Conservation (phyloP, 2,888 invertebrate species). For the Atrina japonica region DNA sequence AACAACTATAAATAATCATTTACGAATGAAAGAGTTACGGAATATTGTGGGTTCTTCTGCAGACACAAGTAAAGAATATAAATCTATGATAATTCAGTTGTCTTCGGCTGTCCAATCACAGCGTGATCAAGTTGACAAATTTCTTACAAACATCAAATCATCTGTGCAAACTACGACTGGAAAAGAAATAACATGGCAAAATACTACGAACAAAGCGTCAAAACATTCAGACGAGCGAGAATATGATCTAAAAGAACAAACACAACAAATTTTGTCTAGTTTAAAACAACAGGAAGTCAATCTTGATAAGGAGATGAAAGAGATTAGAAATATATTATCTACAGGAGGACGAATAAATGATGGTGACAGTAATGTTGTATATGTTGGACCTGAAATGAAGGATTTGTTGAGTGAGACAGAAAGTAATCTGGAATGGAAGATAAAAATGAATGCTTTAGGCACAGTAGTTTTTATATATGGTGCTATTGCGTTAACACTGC, state of each 20-base stretch:
- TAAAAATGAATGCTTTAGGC: slow-evolving; percentile 75
- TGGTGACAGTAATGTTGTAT: slow-evolving; percentile 63
- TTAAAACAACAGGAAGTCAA: slow-evolving; percentile 66
- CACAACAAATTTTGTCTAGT: slow-evolving; percentile 51
- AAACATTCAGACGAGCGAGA: background rate
- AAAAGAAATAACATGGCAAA: background rate
- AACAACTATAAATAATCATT: slow-evolving; percentile 85
- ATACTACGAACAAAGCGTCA: background rate
- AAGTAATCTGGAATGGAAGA: slow-evolving; percentile 75
- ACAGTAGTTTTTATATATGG: slow-evolving; percentile 76
- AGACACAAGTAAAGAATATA: slow-evolving; percentile 55
- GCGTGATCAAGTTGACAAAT: slow-evolving; percentile 54
- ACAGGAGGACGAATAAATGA: slow-evolving; percentile 28
- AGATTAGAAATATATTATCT: slow-evolving; percentile 68
- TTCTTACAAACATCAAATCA: slow-evolving; percentile 46
- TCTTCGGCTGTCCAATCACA: slow-evolving; percentile 56
- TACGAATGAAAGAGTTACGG: slow-evolving; percentile 86
- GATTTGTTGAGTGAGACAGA: slow-evolving; percentile 73
- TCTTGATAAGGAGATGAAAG: slow-evolving; percentile 68
- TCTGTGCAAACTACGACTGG: background rate
- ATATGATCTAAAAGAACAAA: slow-evolving; percentile 45
- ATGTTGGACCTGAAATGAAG: slow-evolving; percentile 76
- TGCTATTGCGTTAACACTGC: slow-evolving; percentile 73
- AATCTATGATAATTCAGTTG: slow-evolving; percentile 53
- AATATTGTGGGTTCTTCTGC: slow-evolving; percentile 83